phyloP scores from a whole-genome alignment of 2,797 vertebrate species.

The Semaprochilodus insignis region DNA sequence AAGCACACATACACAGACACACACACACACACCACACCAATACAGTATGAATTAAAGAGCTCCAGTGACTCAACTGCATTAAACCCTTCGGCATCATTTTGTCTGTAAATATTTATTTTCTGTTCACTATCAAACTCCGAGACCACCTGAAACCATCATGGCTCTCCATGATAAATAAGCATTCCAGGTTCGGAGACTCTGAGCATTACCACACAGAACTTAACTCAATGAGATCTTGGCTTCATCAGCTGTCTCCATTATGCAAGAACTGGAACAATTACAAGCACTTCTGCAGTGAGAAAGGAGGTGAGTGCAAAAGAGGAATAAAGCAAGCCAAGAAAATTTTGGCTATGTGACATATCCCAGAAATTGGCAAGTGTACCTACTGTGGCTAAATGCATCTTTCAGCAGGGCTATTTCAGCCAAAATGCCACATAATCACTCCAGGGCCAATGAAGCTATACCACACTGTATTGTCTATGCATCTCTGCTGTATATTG shows the following conservation, averaged over 20 bases:
- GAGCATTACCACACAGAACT: slow-evolving; percentile 13
- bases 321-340: slow-evolving; percentile 5
- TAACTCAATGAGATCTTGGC: slow-evolving; percentile 30
- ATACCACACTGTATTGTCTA: background rate
- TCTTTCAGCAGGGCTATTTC: slow-evolving; percentile 4
- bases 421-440: slow-evolving; percentile 15
- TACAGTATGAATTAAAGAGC: slow-evolving; percentile 38
- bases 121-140: slow-evolving; percentile 70
- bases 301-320: background rate
- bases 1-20: slow-evolving; percentile 21
- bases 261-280: slow-evolving; percentile 21
- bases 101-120: slow-evolving; percentile 77
- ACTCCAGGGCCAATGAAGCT: background rate
- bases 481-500: background rate
- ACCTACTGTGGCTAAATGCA: background rate
- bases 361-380: background rate
- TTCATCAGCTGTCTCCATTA: slow-evolving; percentile 12
- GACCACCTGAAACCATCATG: slow-evolving; percentile 32
- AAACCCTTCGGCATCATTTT: slow-evolving; percentile 62
- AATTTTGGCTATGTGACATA: slow-evolving; percentile 7
- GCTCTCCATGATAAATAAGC: slow-evolving; percentile 13
- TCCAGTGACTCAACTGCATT: slow-evolving; percentile 67
- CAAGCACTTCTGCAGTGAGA: slow-evolving; percentile 5
- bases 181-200: slow-evolving; percentile 12
- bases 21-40: slow-evolving; percentile 21